A percentile compares a stretch with the other conserved stretches of the same genome.
phyloP scores from a whole-genome alignment of 2,113 vertebrate species.

The Anarhynchus alexandrinus region DNA sequence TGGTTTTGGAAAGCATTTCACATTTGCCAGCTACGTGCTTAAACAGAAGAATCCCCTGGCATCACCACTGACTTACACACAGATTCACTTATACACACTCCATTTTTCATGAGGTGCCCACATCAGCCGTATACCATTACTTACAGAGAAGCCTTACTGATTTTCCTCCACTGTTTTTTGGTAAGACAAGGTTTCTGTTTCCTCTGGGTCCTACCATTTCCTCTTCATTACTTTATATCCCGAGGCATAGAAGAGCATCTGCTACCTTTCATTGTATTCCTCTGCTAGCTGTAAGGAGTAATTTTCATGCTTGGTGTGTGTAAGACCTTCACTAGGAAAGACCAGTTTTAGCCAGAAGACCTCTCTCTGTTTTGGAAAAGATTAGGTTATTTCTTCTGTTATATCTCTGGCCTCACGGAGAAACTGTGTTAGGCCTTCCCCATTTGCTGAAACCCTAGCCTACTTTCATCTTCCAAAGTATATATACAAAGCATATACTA shows the following conservation, averaged over 20 bases:
- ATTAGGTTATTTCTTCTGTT: background rate
- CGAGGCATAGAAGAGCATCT: background rate
- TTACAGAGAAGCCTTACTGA: background rate
- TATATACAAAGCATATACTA: too few species aligned
- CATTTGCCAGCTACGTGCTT: background rate
- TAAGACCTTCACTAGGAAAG: background rate
- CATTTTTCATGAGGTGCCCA: slow-evolving; percentile 1
- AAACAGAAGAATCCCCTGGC: background rate
- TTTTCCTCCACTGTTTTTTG: background rate
- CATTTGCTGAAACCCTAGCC: background rate
- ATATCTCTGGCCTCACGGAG: background rate
- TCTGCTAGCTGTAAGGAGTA: background rate
- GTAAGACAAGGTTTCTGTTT: background rate
- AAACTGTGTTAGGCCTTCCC: background rate
- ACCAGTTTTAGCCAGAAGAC: background rate
- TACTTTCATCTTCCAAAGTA: background rate
- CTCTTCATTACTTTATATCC: background rate
- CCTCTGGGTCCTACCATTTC: background rate
- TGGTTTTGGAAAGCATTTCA: background rate
- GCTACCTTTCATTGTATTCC: background rate
- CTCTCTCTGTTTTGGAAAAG: background rate
- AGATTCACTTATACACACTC: background rate
- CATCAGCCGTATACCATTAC: background rate
- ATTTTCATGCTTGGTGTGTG: background rate
- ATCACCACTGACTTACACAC: background rate